Evolutionary conservation across 2,113 vertebrate species (phyloP), one percentile per base, ranked within the genome.

Genomic region (Phaetusa simplex): DNA sequence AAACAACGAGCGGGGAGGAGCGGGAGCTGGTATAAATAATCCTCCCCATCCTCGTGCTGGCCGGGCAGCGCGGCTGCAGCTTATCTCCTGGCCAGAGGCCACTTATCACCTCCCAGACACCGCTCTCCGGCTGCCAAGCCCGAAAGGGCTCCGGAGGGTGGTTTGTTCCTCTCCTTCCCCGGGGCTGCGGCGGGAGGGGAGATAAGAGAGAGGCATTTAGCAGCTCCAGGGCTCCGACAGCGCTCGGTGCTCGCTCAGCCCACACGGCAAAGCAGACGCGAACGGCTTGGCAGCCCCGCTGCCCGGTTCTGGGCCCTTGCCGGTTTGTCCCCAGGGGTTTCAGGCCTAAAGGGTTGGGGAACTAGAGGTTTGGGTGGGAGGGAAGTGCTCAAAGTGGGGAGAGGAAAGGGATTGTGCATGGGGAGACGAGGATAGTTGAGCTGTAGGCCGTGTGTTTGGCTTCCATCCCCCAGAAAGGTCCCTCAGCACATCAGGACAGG

Each of bases 1-100:
- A 40, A 85, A 12, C 50, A 27, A 66, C 8, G 3, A 76, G 58
- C 4, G 2, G 42, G 91, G 90, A 95, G 80, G 79, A 59, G 69
- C 53, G 7, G 85, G 85, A 74, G 36, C 34, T 73, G 95, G 88
- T 88, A 91, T 88, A 88, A 96, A 94, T 95, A 93, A 95, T 73
- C 88, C 67, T 70, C 74, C 71, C 88, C 19, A 2, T 42, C 40
- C 65, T 34, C 4, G 3, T 0, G 14, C 29, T 38, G 78, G 21
- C 71, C 21, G 22, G 52, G 53, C 78, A 36, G 74, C 2, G 2
- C 4, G 26, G 52, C 82, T 64, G 80, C 80, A 36, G 90, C 45
- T 97, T 96, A 96, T 95, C 94, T 95, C 22, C 82, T 95, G 93
- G 87, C 94, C 79, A n/a, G 30, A 5, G 45, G 81, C 91, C 93